Evolutionary conservation across 2,113 vertebrate species (phyloP), one percentile per base, ranked within the genome.

Genomic region (Equus quagga): DNA sequence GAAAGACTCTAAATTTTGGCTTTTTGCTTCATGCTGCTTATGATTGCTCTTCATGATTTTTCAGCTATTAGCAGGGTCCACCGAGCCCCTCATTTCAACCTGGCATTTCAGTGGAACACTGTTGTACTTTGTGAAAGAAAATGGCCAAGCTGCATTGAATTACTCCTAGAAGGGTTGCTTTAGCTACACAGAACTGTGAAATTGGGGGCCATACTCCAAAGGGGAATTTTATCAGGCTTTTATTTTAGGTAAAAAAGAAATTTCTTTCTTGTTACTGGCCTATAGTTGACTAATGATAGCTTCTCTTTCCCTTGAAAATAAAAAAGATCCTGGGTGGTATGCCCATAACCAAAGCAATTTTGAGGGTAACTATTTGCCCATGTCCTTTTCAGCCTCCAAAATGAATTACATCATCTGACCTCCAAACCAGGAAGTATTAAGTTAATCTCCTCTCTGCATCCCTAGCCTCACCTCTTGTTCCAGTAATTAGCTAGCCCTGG

Each of bases 41-140:
- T 62, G 80, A 93, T 54, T 70, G 19, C 9, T 46, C 31, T 33
- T 41, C 8, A 11, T 64, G 78, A 82, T 64, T 97, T 94, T 89
- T 23, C 81, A 56, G 13, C 88, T 78, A 56, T 69, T 89, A 85
- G 13, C 72, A 33, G 2, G 28, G 54, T 82, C 83, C 67, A 36
- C 44, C 15, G 90, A 92, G 46, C 17, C 8, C 69, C 26, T 91
- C 33, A 31, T 58, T 83, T 83, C 31, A 58, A 41, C 41, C 13
- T 7, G 31, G 79, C 8, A 2, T 72, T 70, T 86, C 36, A 82
- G n/a, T 41, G 76, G n/a, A 65, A 33, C 24, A 17, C 60, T 51
- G 44, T 78, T 78, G 67, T 8, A 56, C 73, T 97, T 78, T 81
- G 78, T 67, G 69, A 98, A 82, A 82, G 46, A 83, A 83, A 83